Evolutionary conservation across 2,888 invertebrate genomes (phyloP).

Genomic region (Enoplolaimus lenunculus): DNA sequence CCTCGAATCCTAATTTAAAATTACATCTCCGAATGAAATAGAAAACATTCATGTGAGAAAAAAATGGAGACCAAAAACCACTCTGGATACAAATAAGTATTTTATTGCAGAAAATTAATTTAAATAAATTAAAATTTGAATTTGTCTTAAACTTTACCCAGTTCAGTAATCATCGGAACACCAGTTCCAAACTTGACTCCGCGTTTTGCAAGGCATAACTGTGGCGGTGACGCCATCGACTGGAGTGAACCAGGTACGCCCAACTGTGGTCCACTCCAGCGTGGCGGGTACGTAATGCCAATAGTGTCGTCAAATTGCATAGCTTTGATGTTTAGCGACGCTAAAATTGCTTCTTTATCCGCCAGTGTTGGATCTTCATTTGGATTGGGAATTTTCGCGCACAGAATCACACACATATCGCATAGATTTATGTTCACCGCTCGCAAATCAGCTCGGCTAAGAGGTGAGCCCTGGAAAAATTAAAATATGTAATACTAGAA

Average conservation of each 20-base stretch:
- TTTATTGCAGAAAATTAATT: too few relatives aligned
- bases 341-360: conserved; percentile 98
- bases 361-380: conserved; percentile 99
- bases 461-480: conserved; percentile 68
- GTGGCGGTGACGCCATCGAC: conserved; percentile 40
- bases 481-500: too few relatives aligned
- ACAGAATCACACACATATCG: conserved; percentile 99
- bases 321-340: conserved; percentile 95
- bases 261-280: conserved; percentile 28
- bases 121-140: too few relatives aligned
- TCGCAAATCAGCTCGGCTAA: conserved; percentile 94
- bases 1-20: too few relatives aligned
- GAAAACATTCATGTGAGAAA: too few relatives aligned
- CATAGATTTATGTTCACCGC: conserved; percentile 99
- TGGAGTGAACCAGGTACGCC: conserved; percentile 28
- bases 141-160: too few relatives aligned
- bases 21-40: too few relatives aligned
- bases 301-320: conserved; percentile 61
- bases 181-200: conserved; percentile 94
- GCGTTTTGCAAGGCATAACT: conserved; percentile 48
- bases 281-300: conserved; percentile 36
- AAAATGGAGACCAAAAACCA: too few relatives aligned
- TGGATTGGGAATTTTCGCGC: conserved; percentile 87
- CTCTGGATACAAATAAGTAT: too few relatives aligned
- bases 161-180: conserved; percentile 91